phyloP scores from a whole-genome alignment of 1,140 invertebrate genomes.

The Delia radicum region DNA sequence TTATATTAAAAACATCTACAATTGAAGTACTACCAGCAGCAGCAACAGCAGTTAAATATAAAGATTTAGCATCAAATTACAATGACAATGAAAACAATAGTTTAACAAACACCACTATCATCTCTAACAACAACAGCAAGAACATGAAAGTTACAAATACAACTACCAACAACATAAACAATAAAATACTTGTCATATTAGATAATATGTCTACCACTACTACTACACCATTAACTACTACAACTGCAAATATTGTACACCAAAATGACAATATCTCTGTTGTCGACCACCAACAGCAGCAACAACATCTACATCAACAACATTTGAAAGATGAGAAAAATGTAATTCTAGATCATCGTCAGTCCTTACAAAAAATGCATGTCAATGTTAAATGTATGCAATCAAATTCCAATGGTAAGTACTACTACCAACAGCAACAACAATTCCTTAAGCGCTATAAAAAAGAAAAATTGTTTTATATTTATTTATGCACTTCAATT shows the following conservation, averaged over 20 bases:
- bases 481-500: background rate
- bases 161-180: background rate
- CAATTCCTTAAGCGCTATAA: background rate
- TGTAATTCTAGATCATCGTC: background rate
- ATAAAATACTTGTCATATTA: background rate
- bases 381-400: conserved; percentile 16
- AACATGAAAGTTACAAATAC: too few species aligned
- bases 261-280: too few species aligned
- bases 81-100: background rate
- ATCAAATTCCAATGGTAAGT: conserved; percentile 12
- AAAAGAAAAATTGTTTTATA: background rate
- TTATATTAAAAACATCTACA: conserved; percentile 15
- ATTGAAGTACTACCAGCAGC: background rate
- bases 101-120: background rate
- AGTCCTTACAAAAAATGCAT: background rate
- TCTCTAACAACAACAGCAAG: background rate
- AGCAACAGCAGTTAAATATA: background rate
- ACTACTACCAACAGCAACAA: background rate
- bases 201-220: background rate
- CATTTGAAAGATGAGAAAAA: background rate
- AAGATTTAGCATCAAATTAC: conserved; percentile 8
- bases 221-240: background rate
- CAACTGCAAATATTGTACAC: background rate
- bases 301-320: background rate
- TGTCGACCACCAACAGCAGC: background rate